A percentile compares a stretch with the other conserved stretches of the same genome.
Conservation (phyloP, 2,797 vertebrate species). For the Coilia nasus region DNA sequence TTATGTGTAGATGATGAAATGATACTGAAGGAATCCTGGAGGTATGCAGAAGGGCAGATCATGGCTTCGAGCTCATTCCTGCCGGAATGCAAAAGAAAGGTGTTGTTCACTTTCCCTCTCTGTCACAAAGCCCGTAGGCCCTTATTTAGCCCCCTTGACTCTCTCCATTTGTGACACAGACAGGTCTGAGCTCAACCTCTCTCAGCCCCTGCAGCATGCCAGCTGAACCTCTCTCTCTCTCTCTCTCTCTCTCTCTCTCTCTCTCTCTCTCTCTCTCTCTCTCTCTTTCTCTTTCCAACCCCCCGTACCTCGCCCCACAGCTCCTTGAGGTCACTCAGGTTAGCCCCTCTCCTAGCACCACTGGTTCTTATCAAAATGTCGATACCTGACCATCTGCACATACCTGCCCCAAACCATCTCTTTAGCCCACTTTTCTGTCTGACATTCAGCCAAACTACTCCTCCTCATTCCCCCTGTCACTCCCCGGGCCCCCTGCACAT, state of each 20-base stretch:
- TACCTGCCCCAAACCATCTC: not conserved
- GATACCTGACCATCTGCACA: not conserved
- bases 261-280: not conserved
- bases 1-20: not conserved
- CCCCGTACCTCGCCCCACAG: not conserved
- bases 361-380: not conserved
- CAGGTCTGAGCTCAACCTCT: slow-evolving; percentile 49
- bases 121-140: slow-evolving; percentile 41
- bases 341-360: not conserved
- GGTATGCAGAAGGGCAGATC: not conserved
- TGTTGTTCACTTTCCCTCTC: slow-evolving; percentile 19
- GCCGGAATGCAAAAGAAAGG: slow-evolving; percentile 29
- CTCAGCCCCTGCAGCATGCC: slow-evolving; percentile 37
- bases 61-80: not conserved
- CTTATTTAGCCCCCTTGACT: slow-evolving; percentile 46
- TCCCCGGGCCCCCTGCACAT: not conserved
- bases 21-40: not conserved
- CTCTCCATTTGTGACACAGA: slow-evolving; percentile 45
- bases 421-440: not conserved
- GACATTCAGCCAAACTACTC: not conserved
- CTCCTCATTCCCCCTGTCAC: not conserved
- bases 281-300: slow-evolving; percentile 19
- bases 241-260: slow-evolving; percentile 23
- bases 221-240: slow-evolving; percentile 40
- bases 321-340: not conserved